Evolutionary conservation across 1,140 invertebrate species (phyloP), one percentile per base, ranked within the genome.

Genomic region (Caligus rogercresseyi): DNA sequence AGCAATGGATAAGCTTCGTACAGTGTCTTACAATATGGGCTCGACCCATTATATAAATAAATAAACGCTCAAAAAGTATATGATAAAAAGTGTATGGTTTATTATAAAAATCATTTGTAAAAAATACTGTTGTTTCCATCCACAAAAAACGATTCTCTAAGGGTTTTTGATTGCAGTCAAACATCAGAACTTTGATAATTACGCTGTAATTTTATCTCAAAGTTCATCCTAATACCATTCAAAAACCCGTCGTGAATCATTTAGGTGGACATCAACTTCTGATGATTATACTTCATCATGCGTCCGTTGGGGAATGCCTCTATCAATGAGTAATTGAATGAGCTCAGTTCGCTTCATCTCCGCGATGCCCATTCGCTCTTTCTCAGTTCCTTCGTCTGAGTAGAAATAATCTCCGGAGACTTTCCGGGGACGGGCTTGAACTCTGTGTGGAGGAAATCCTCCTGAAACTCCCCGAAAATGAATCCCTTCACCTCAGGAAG

Each of bases 401-500:
- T 54, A 24, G 54, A 62, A 26, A 53, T 54, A 31, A 62, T 62
- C 31, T 54, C 60, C 16, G 60, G 60, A n/a, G 31, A 54, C 25
- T 62, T 62, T 13, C 53, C 53, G 7, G 53, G 53, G 16, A 54
- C 23, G 18, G 24, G 19, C 21, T 62, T 62, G 52, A 54, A 62
- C 51, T 53, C 51, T 2, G 60, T 62, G 2, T 25, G 31, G n/a
- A n/a, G 15, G 31, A 43, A 62, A 3, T 54, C 20, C 13, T 53
- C 31, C 24, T 54, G 43, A n/a, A 62, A 54, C 21, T 62, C 60
- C 52, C 31, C 60, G 60, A 19, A 19, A 26, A 62, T 52, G 43
- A 62, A 62, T 53, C 20, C 31, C 60, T 62, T 62, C 31, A 62
- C 60, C 52, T 62, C 60, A 52, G 60, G 60, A 25, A 62, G 60